Conservation (phyloP, 2,888 invertebrate species). For the Rhodophaea formosa region DNA sequence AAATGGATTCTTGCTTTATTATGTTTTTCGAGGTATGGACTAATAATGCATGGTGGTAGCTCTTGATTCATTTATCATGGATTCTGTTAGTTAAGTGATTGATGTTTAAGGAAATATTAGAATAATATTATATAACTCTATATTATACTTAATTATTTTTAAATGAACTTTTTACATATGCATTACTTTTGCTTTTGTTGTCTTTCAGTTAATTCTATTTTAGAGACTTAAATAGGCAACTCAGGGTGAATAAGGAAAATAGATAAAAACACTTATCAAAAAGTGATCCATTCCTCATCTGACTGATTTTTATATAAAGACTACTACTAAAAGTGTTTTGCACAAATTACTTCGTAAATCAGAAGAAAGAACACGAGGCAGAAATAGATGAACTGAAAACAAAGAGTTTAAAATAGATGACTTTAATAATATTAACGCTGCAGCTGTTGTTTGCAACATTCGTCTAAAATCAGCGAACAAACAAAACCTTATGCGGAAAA, state of each 20-base stretch:
- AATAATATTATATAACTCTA: too few relatives aligned
- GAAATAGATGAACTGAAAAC: background rate
- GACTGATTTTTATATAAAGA: too few relatives aligned
- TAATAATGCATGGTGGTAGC: background rate
- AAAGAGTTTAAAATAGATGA: slow-evolving; percentile 6
- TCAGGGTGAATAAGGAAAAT: too few relatives aligned
- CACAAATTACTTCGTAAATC: background rate
- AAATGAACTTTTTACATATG: too few relatives aligned
- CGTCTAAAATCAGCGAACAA: slow-evolving; percentile 36
- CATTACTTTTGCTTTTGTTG: too few relatives aligned
- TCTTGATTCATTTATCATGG: background rate
- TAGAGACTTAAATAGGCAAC: too few relatives aligned
- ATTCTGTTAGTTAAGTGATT: background rate
- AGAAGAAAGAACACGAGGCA: background rate
- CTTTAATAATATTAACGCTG: slow-evolving; percentile 13
- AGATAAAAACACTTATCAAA: too few relatives aligned
- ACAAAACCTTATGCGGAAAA: slow-evolving; percentile 50
- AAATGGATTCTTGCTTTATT: slow-evolving; percentile 19
- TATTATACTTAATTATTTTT: too few relatives aligned
- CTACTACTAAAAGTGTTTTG: background rate
- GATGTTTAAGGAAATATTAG: background rate
- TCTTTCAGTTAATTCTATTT: too few relatives aligned
- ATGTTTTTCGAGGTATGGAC: slow-evolving; percentile 7
- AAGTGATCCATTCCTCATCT: too few relatives aligned
- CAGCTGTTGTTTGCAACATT: slow-evolving; percentile 18